A percentile compares a stretch with the other conserved stretches of the same genome.
phyloP scores from a whole-genome alignment of 2,113 vertebrate species.

The Dryoscopus gambensis region DNA sequence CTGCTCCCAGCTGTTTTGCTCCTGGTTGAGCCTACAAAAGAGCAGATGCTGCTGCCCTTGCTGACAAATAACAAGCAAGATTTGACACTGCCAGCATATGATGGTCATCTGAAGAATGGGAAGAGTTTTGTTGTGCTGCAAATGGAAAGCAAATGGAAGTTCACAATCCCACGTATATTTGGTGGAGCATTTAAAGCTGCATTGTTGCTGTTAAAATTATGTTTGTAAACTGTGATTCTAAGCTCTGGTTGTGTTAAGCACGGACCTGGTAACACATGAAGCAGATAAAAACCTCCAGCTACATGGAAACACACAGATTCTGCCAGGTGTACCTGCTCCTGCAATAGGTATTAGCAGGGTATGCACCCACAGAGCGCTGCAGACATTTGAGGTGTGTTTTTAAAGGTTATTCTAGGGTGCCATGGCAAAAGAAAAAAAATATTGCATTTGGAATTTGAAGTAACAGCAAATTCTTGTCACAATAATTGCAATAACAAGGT shows the following conservation, averaged over 20 bases:
- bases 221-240: background rate
- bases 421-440: background rate
- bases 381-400: background rate
- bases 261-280: background rate
- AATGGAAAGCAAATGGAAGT: background rate
- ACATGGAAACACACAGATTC: background rate
- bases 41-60: background rate
- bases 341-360: background rate
- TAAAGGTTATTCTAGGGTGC: background rate
- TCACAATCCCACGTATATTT: background rate
- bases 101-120: background rate
- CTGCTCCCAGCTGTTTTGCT: background rate
- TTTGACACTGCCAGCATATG: background rate
- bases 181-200: background rate
- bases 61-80: background rate
- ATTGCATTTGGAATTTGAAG: background rate
- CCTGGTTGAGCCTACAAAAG: background rate
- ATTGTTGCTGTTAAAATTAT: background rate
- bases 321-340: background rate
- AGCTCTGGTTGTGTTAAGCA: background rate
- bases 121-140: background rate
- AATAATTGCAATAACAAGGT: background rate
- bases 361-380: fast-evolving
- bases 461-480: background rate
- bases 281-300: background rate